Base-by-base conservation (phyloP, 2,888 invertebrate genomes). In the Diarsia dahlii region DNA sequence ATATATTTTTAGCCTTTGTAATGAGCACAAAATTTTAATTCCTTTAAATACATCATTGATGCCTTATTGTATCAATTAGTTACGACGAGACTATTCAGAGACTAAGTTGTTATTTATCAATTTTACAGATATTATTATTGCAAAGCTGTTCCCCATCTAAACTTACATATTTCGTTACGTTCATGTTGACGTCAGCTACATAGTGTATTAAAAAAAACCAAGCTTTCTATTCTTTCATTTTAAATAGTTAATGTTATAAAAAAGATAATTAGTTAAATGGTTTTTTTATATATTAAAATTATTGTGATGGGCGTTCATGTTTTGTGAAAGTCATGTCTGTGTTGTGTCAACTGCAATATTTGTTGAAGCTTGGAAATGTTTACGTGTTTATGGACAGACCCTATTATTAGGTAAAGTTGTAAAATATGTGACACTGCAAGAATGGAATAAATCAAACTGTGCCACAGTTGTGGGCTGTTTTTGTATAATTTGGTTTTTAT, bases 361-460 rank as follows among this genome's bases (percentile, higher is more conserved):
- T 85, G 83, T 86, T 84, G 78, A 87, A 87, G 89, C 90, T 86
- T 89, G 87, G 86, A 82, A 86, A 86, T 88, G 85, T 89, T 88
- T 76, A 84, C 81, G 87, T 90, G 89, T 92, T 92, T 92, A 90
- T 93, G 93, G 89, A 92, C 87, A 88, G 91, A 90, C 86, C 88
- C 84, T 89, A 85, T 85, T 87, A 86, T 86, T 90, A 91, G 88
- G 92, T 90, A 89, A 90, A 83, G 86, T 88, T 94, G 92, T 93
- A 92, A 90, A 91, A 82, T 86, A 88, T 90, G 91, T 91, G 91
- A 93, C 93, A 93, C 90, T 93, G 91, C 91, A 92, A 92, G 92
- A 92, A 93, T 90, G 89, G 89, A 96, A 95, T 96, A 96, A 96
- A 96, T 95, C 94, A 91, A 93, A 94, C 93, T 94, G 91, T 93